Conservation (phyloP, 1,140 invertebrate species). For the Drosophila tani region DNA sequence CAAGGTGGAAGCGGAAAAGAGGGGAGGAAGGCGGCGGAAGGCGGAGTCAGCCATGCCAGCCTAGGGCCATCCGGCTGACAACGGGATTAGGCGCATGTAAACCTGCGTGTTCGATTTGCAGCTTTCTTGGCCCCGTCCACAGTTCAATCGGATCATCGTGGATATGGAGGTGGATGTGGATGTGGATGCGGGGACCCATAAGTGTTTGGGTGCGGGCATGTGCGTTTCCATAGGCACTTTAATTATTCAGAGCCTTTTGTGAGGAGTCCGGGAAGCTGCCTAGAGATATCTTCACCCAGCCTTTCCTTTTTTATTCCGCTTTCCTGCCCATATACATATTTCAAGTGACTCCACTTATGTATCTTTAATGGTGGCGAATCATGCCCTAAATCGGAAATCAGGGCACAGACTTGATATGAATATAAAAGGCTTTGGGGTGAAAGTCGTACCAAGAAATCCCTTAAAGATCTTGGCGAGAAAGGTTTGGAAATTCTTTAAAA, state of each 20-base stretch:
- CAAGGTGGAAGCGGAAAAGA: conserved; percentile 16
- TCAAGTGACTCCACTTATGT: conserved; percentile 40
- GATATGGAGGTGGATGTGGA: conserved; percentile 11
- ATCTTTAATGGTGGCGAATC: conserved; percentile 38
- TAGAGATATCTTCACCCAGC: conserved; percentile 1
- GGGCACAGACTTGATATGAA: conserved; percentile 17
- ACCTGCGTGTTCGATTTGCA: conserved; percentile 70
- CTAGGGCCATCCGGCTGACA: conserved; percentile 53
- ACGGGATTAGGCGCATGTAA: conserved; percentile 69
- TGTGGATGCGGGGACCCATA: conserved; percentile 7
- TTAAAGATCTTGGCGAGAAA: neutral
- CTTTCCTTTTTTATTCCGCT: conserved; percentile 7
- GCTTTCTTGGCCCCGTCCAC: conserved; percentile 40
- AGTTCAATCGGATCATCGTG: conserved; percentile 42
- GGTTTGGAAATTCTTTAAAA: neutral
- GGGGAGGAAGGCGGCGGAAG: conserved; percentile 9
- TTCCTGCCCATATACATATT: conserved; percentile 18
- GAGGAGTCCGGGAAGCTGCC: conserved; percentile 26
- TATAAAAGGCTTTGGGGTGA: conserved; percentile 2
- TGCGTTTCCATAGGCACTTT: conserved; percentile 50
- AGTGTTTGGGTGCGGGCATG: conserved; percentile 29
- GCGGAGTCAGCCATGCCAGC: conserved; percentile 24
- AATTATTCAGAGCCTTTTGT: conserved; percentile 67
- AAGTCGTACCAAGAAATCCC: too few species aligned
- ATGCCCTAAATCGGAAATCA: conserved; percentile 37